Evolutionary conservation across 2,888 invertebrate species (phyloP), one percentile per base, ranked within the genome.

Genomic region (Himalopsyche anomala): DNA sequence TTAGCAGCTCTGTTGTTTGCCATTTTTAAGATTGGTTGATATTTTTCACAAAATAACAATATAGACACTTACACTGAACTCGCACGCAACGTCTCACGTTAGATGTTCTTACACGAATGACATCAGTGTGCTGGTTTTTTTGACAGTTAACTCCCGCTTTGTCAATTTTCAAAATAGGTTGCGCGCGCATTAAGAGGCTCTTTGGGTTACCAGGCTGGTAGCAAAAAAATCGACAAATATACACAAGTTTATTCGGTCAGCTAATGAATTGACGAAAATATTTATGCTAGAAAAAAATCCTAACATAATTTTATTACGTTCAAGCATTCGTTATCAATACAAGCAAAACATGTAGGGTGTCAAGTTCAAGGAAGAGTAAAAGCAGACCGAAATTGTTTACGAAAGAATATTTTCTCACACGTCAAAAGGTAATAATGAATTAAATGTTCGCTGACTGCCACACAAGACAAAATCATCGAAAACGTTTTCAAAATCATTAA

Each of bases 1-100:
- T 97, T 97, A 87, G 97, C 94, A 90, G 97, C 97, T 91, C 98
- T 94, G 94, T 96, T 95, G 92, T 94, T 95, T 90, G 97, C 96
- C 97, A 97, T 97, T 86, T 86, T 86, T 15, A 79, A 80, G 15
- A 9, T 54, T 42, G 85, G 74, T 80, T 81, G 45, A 51, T 80
- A 80, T 74, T 74, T 74, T 74, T 74, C 74, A 74, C 74, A 74
- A 82, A 80, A 84, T 80, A 84, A 80, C 42, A 40, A 74, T 82
- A 74, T 82, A 82, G 28, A 84, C 80, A 55, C 83, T 84, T 86
- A 42, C 86, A 86, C 86, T 51, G 51, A 56, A 55, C 86, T 51
- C 86, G 28, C 45, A 69, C 55, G 55, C 56, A 17, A 79, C 80
- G 42, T 40, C n/a, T 36, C 79, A 74, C 79, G 80, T 84, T 82